These are phyloP conservation scores for Stichopus horrens DNA, from an alignment of 53 echinoderm and acorn worm species.

Conservation along the genomic window DNA sequence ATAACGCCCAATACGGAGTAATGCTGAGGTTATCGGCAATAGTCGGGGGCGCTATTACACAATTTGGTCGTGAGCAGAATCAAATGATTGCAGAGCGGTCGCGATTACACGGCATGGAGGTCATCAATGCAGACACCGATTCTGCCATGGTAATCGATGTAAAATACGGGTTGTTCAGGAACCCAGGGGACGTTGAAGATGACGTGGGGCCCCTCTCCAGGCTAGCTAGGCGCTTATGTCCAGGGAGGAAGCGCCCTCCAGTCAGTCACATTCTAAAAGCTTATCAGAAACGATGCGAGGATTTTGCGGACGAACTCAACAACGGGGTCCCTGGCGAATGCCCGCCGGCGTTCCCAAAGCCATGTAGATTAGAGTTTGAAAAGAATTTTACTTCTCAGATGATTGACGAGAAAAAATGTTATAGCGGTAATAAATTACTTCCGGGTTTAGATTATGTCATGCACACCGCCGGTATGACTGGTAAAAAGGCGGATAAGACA, in stretches of 20 bases:
- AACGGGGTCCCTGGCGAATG: neutral
- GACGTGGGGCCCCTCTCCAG: neutral
- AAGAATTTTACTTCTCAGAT: neutral
- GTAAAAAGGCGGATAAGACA: constrained; percentile 2
- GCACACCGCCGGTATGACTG: neutral
- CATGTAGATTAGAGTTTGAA: neutral
- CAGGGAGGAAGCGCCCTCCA: neutral
- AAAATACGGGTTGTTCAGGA: neutral
- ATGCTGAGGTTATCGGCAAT: neutral
- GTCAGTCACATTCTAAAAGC: neutral
- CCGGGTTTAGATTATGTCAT: neutral
- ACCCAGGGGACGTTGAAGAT: neutral
- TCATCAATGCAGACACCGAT: constrained; percentile 6
- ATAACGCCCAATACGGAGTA: neutral
- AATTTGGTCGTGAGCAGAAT: neutral
- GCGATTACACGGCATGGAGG: neutral
- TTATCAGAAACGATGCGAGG: neutral
- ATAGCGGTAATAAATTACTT: neutral
- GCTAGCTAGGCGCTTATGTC: neutral
- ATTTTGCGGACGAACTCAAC: constrained; percentile 5
- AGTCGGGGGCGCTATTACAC: neutral
- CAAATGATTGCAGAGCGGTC: neutral
- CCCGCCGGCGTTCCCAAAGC: neutral
- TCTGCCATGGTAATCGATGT: neutral
- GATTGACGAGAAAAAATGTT: constrained; percentile 7